These are phyloP conservation scores for Bombyx huttoni DNA, from an alignment of 2,888 invertebrate genomes.

Conservation along the genomic window DNA sequence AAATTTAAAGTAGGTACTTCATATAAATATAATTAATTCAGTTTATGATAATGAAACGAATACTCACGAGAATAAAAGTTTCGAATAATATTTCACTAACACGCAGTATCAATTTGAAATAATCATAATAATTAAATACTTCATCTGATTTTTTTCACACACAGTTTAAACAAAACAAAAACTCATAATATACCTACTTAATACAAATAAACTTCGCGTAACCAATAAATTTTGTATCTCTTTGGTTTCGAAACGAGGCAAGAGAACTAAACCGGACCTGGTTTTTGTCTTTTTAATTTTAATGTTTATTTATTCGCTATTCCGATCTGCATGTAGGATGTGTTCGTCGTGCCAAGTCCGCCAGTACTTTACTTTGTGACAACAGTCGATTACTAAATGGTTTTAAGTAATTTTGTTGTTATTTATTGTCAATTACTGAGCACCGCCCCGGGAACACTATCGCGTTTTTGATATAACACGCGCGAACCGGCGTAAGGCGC, in stretches of 20 bases:
- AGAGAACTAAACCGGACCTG: constrained; percentile 40
- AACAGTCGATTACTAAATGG: constrained; percentile 20
- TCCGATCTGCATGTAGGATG: constrained; percentile 27
- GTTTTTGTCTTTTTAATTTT: constrained; percentile 43
- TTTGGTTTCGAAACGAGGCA: constrained; percentile 25
- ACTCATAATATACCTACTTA: neutral
- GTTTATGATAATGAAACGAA: constrained; percentile 8
- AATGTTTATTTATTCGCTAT: constrained; percentile 29
- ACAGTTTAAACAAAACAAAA: neutral
- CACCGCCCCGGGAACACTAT: constrained; percentile 32
- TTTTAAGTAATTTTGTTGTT: constrained; percentile 50
- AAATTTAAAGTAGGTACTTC: too few relatives aligned
- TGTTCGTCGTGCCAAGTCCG: constrained; percentile 36
- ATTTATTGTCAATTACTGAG: constrained; percentile 39
- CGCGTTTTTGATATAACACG: constrained; percentile 50
- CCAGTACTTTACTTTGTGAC: constrained; percentile 33
- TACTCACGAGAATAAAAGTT: constrained; percentile 15
- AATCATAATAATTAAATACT: too few relatives aligned
- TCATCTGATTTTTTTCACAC: constrained; percentile 3
- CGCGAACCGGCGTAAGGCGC: constrained; percentile 50
- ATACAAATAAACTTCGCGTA: constrained; percentile 9
- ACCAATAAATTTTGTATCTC: constrained; percentile 25
- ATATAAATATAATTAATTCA: neutral
- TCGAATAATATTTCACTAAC: constrained; percentile 6
- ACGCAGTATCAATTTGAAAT: too few relatives aligned